Conservation (phyloP, 2,113 vertebrate species). For the Cryptomyrus ogoouensis region DNA sequence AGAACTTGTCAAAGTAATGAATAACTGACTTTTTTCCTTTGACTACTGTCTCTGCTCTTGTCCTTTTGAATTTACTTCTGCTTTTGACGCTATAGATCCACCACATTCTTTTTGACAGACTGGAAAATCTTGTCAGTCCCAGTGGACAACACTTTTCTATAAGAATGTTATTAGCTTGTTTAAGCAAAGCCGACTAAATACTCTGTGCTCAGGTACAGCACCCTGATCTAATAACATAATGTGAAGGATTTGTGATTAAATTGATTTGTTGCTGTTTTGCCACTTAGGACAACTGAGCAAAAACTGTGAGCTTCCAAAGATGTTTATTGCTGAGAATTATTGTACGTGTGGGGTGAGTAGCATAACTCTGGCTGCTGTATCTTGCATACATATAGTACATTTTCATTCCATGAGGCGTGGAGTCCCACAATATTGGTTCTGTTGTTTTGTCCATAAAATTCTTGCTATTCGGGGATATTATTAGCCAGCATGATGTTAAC, state of each 20-base stretch:
- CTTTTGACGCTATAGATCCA: not conserved
- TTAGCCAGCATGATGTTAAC: not conserved
- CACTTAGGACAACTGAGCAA: not conserved
- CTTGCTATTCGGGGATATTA: not conserved
- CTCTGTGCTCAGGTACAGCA: not conserved
- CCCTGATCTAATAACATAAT: not conserved
- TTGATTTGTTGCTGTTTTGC: not conserved
- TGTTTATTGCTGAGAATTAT: not conserved
- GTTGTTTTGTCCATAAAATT: not conserved
- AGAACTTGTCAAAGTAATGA: slow-evolving; percentile 2
- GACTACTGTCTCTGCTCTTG: not conserved
- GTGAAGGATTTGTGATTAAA: not conserved
- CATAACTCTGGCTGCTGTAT: not conserved
- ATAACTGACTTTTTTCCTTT: not conserved
- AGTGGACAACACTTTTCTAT: not conserved
- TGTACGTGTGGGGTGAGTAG: not conserved
- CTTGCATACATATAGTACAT: not conserved
- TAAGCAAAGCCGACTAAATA: not conserved
- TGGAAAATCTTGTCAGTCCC: not conserved
- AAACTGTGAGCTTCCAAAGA: not conserved
- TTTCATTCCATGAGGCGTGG: not conserved
- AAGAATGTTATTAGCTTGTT: slow-evolving; percentile 1
- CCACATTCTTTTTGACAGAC: not conserved
- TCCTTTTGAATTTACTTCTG: not conserved
- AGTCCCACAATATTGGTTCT: not conserved